phyloP scores from a whole-genome alignment of 2,888 invertebrate species.

The Gortyna flavago region DNA sequence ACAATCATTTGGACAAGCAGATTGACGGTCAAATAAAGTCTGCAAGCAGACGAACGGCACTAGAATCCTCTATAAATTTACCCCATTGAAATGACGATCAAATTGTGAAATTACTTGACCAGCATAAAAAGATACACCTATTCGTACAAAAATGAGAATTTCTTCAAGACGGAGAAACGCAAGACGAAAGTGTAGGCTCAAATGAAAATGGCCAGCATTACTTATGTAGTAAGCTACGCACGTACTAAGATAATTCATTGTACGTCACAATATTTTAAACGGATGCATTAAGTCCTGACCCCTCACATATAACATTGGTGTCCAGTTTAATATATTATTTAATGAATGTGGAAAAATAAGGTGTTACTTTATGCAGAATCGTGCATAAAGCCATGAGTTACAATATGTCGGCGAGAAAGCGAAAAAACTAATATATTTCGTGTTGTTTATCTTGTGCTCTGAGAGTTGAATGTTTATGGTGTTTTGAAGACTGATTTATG shows the following conservation, averaged over 20 bases:
- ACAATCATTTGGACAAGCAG: conserved; percentile 75
- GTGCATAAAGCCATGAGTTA: conserved; percentile 61
- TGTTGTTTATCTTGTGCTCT: conserved; percentile 62
- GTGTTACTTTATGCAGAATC: conserved; percentile 64
- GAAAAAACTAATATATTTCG: conserved; percentile 66
- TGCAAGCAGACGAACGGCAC: conserved; percentile 79
- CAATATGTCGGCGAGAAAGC: conserved; percentile 60
- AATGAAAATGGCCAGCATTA: conserved; percentile 58
- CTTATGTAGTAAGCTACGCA: conserved; percentile 67
- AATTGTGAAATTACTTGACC: conserved; percentile 80
- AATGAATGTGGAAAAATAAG: conserved; percentile 79
- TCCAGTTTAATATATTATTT: conserved; percentile 82
- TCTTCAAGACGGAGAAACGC: conserved; percentile 22
- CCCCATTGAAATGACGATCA: conserved; percentile 87
- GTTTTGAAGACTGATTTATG: conserved; percentile 54
- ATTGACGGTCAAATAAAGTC: conserved; percentile 82
- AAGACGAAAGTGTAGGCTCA: conserved; percentile 53
- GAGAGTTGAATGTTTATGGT: conserved; percentile 59
- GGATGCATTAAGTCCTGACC: conserved; percentile 82
- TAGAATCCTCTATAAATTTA: conserved; percentile 80
- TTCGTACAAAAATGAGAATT: conserved; percentile 45
- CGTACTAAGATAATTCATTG: conserved; percentile 83
- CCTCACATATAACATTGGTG: conserved; percentile 82
- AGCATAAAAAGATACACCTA: conserved; percentile 71
- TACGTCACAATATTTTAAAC: conserved; percentile 87